Evolutionary conservation across 2,888 invertebrate species (phyloP).

Genomic region (Thereva nobilitata): DNA sequence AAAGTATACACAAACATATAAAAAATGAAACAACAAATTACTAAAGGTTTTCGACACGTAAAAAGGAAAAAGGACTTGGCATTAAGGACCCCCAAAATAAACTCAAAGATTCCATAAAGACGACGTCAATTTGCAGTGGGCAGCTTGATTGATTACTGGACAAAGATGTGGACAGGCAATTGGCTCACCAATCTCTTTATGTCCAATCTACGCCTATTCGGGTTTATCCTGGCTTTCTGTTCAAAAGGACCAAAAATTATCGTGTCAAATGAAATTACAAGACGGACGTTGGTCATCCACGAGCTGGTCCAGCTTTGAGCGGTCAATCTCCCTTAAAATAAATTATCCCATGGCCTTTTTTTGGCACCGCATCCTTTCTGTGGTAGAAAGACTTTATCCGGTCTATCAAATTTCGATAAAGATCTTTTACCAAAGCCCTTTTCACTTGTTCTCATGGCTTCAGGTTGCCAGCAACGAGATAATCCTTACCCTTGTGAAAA

Average conservation of each 20-base stretch:
- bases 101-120: constrained; percentile 5
- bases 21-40: too few species aligned
- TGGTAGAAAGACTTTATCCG: constrained; percentile 18
- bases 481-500: neutral
- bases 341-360: neutral
- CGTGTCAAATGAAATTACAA: constrained; percentile 2
- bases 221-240: neutral
- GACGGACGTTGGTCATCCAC: neutral
- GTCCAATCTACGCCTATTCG: constrained; percentile 15
- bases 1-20: too few species aligned
- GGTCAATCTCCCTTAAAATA: constrained; percentile 21
- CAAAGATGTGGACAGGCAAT: constrained; percentile 58
- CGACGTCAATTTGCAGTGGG: constrained; percentile 14
- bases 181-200: constrained; percentile 55
- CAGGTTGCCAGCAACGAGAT: neutral
- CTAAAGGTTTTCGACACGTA: too few species aligned
- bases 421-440: constrained; percentile 12
- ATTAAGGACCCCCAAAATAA: too few species aligned
- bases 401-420: constrained; percentile 39
- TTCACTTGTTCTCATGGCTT: neutral
- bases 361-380: neutral
- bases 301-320: neutral
- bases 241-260: constrained; percentile 1
- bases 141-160: constrained; percentile 58
- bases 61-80: too few species aligned